These are phyloP conservation scores for Plotosus lineatus DNA, from an alignment of 2,113 vertebrate genomes.

Conservation along the genomic window DNA sequence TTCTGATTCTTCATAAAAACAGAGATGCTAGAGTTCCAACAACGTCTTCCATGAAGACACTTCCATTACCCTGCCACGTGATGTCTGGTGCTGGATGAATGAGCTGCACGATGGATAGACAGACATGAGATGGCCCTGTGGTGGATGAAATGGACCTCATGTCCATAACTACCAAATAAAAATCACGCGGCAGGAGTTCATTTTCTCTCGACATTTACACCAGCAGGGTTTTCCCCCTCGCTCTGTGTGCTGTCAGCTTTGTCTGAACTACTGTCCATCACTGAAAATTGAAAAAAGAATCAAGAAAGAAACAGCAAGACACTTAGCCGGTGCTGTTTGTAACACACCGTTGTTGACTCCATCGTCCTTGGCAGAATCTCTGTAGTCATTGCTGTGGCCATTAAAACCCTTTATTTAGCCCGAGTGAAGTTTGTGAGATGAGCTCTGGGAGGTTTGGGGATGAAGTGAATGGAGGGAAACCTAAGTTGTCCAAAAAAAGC, in stretches of 20 bases:
- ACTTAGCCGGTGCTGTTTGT: neutral
- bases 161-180: neutral
- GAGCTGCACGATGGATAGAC: neutral
- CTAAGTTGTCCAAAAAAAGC: neutral
- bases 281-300: neutral
- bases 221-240: neutral
- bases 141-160: slow-evolving; percentile 1
- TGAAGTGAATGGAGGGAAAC: neutral
- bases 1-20: neutral
- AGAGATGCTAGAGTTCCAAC: neutral
- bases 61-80: neutral
- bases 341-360: neutral
- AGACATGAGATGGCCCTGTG: neutral
- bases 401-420: slow-evolving; percentile 20
- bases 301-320: neutral
- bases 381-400: neutral
- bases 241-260: neutral
- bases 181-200: neutral
- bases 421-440: neutral
- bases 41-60: neutral
- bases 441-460: slow-evolving; percentile 7
- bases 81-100: neutral
- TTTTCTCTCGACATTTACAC: neutral
- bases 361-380: slow-evolving; percentile 16
- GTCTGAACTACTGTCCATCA: neutral